phyloP scores from a whole-genome alignment of 2,888 invertebrate genomes.

The Agonopterix arenella region DNA sequence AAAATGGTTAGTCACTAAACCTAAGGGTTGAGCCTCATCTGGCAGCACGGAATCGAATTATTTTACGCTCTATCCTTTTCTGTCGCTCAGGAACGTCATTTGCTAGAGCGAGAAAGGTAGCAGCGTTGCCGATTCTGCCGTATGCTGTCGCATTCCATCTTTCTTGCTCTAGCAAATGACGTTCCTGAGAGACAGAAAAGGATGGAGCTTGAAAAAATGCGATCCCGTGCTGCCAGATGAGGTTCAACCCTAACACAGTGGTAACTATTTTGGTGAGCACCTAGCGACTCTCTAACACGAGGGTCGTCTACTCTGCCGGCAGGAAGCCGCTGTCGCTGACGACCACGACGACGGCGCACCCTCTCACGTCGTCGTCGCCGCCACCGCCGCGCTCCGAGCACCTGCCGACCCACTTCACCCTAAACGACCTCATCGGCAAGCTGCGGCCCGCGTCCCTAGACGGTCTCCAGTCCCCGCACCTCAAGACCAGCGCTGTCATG shows the following conservation, averaged over 20 bases:
- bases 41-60: too few relatives aligned
- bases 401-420: slow-evolving; percentile 71
- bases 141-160: too few relatives aligned
- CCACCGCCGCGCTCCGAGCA: slow-evolving; percentile 73
- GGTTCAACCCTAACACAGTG: too few relatives aligned
- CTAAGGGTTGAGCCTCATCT: too few relatives aligned
- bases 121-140: too few relatives aligned
- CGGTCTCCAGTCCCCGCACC: slow-evolving; percentile 66
- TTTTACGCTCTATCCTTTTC: too few relatives aligned
- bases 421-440: slow-evolving; percentile 76
- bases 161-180: too few relatives aligned
- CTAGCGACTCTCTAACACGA: slow-evolving; percentile 50
- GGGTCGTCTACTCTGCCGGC: slow-evolving; percentile 48
- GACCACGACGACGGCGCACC: slow-evolving; percentile 76
- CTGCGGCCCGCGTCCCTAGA: slow-evolving; percentile 70
- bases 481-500: slow-evolving; percentile 61
- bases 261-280: slow-evolving; percentile 14
- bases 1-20: slow-evolving; percentile 3
- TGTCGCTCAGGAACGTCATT: too few relatives aligned
- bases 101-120: too few relatives aligned
- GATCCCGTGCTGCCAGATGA: slow-evolving; percentile 3
- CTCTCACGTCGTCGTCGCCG: slow-evolving; percentile 74
- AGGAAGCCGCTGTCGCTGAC: slow-evolving; percentile 76
- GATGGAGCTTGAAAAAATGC: too few relatives aligned
- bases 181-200: too few relatives aligned